Evolutionary conservation across 2,888 invertebrate species (phyloP).

Genomic region (Ashinkailepas kermadecensis): DNA sequence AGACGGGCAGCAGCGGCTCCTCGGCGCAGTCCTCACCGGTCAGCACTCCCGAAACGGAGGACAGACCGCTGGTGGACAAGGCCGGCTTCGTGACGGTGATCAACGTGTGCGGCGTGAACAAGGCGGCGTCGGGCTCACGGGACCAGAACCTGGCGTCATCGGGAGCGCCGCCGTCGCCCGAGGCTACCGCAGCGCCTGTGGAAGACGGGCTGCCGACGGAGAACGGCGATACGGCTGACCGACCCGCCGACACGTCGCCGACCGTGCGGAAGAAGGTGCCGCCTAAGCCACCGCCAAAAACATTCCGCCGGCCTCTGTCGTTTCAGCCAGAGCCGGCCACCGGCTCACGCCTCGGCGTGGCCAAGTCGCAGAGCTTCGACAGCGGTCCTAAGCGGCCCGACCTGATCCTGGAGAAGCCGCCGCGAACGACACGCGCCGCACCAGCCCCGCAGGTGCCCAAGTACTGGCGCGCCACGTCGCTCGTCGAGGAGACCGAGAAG

Average conservation of each 20-base stretch:
- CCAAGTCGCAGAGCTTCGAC: constrained; percentile 19
- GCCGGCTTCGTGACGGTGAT: constrained; percentile 35
- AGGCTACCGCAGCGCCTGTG: constrained; percentile 44
- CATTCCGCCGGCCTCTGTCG: constrained; percentile 36
- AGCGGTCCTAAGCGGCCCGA: not conserved
- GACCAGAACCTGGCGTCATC: not conserved
- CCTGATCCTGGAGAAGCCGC: not conserved
- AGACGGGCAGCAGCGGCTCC: not conserved
- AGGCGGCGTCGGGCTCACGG: not conserved
- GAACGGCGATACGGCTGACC: not conserved
- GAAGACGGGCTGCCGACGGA: not conserved
- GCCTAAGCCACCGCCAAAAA: constrained; percentile 44
- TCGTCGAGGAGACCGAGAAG: not conserved
- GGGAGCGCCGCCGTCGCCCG: constrained; percentile 36
- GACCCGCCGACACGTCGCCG: not conserved
- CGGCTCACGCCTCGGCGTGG: not conserved
- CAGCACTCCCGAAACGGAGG: constrained; percentile 27
- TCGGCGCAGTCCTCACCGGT: constrained; percentile 25
- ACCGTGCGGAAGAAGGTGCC: constrained; percentile 37
- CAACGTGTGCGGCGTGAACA: constrained; percentile 30
- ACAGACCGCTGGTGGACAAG: constrained; percentile 24
- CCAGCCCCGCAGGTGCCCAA: not conserved
- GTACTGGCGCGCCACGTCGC: constrained; percentile 1
- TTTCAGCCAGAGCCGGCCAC: not conserved
- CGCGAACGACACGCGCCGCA: not conserved